Evolutionary conservation across 1,140 invertebrate species (phyloP), one percentile per base, ranked within the genome.

Genomic region (Pararge aegeria): DNA sequence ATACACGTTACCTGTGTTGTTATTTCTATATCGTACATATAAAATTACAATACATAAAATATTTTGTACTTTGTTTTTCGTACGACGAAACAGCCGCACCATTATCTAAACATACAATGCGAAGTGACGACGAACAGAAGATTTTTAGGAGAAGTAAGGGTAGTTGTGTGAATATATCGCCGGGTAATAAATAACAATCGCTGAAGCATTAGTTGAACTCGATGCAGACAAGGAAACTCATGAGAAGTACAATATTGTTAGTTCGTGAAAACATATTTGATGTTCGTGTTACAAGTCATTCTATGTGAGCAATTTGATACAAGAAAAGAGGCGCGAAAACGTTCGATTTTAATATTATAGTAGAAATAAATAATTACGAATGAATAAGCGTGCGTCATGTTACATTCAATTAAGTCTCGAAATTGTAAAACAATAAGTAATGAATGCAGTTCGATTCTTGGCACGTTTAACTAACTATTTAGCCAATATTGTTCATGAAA

Each of bases 171-270:
- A 56, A 65, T 29, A 34, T 59, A 60, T 53, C 13, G 38, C 13
- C 6, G 44, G 61, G 27, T 56, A 13, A 19, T 55, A 55, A 53
- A 34, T 40, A 50, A 54, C 48, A 57, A 56, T 59, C 55, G 42
- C 51, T 38, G 42, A 55, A 58, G 59, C 62, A 62, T 53, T 51
- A 56, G 58, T 54, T 57, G 56, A 61, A 63, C 55, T 56, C 50
- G 53, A 63, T 75, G 72, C 76, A 80, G 76, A 78, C 75, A 55
- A 56, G 60, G 6, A 27, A 71, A 65, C 55, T 72, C 75, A 85
- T 82, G 85, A 88, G 85, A 88, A 88, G 85, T 88, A 88, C 83
- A 88, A 88, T 88, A 88, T 87, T 75, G 82, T 86, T 81, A 83
- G 52, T 67, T 63, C 53, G 64, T 63, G 61, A 46, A 19, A 29